Evolutionary conservation across 2,113 vertebrate species (phyloP).

Genomic region (Corvus hawaiiensis): DNA sequence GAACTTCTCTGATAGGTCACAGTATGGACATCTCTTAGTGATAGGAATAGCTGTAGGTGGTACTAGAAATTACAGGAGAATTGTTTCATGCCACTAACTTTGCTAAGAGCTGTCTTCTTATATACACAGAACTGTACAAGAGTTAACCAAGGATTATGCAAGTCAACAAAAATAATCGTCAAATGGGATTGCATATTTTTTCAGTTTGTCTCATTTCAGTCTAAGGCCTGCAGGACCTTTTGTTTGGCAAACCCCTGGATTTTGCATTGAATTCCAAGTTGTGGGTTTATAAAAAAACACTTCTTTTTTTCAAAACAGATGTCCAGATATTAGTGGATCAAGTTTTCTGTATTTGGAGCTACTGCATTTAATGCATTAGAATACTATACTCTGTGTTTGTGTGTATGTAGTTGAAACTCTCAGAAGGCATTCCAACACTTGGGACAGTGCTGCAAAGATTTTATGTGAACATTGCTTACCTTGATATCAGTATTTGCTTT

Average conservation of each 20-base stretch:
- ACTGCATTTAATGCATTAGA: neutral
- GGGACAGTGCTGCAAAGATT: neutral
- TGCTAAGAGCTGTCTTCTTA: neutral
- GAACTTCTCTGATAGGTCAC: neutral
- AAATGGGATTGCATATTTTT: neutral
- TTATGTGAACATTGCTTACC: neutral
- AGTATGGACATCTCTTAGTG: no score
- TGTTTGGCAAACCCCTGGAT: neutral
- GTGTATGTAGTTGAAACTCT: neutral
- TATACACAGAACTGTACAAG: fast-evolving
- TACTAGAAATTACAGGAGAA: neutral
- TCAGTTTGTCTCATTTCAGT: neutral
- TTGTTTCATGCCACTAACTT: neutral
- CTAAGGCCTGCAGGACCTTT: neutral
- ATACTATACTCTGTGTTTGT: neutral
- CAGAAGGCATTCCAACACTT: neutral
- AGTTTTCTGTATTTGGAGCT: neutral
- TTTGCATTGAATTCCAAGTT: neutral
- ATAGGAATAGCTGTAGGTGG: neutral
- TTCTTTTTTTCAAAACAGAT: neutral
- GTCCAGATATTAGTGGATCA: neutral
- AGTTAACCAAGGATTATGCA: fast-evolving
- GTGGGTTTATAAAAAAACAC: neutral
- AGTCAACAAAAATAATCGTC: neutral
- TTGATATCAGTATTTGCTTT: neutral